Conservation (phyloP, 2,113 vertebrate species). For the Pholis gunnellus region DNA sequence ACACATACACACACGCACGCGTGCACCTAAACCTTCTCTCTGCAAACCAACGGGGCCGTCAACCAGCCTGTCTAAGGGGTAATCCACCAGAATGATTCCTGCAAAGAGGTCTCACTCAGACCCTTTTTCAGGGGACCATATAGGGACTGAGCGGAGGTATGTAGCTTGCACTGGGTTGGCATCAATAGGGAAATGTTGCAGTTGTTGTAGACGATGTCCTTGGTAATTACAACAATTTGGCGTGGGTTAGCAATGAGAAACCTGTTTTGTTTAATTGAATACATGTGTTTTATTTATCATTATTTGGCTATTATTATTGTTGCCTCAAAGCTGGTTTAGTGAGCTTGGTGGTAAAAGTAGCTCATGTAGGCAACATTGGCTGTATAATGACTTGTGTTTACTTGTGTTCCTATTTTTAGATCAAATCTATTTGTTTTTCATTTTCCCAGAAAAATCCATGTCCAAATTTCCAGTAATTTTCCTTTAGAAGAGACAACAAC, state of each 20-base stretch:
- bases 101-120: constrained; percentile 55
- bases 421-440: neutral
- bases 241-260: neutral
- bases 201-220: neutral
- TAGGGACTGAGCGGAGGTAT: neutral
- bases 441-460: neutral
- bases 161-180: neutral
- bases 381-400: neutral
- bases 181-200: neutral
- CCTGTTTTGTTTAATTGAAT: too few species aligned
- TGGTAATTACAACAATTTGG: neutral
- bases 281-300: neutral
- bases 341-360: neutral
- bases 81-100: constrained; percentile 27
- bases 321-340: neutral
- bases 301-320: neutral
- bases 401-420: neutral
- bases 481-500: neutral
- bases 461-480: neutral
- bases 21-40: constrained; percentile 51
- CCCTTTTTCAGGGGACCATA: neutral
- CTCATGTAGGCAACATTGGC: too few species aligned
- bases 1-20: constrained; percentile 18
- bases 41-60: constrained; percentile 41
- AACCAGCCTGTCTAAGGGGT: constrained; percentile 49